Conservation (phyloP, 2,113 vertebrate species). For the Forbesichthys agassizii region DNA sequence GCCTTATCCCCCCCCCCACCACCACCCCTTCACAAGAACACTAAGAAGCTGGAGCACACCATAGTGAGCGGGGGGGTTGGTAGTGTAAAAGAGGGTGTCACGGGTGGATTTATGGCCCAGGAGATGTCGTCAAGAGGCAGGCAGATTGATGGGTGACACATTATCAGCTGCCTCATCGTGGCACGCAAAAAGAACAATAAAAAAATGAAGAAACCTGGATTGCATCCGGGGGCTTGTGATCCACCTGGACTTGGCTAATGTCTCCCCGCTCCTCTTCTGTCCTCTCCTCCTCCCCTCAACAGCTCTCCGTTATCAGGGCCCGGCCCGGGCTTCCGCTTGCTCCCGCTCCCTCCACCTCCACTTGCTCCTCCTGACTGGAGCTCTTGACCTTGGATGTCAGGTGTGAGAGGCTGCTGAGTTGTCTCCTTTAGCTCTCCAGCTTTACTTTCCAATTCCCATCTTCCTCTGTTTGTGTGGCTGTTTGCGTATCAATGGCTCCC, state of each 20-base stretch:
- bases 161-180: slow-evolving; percentile 74
- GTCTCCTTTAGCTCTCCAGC: slow-evolving; percentile 46
- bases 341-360: slow-evolving; percentile 50
- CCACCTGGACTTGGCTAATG: slow-evolving; percentile 70
- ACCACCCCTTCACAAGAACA: slow-evolving; percentile 33
- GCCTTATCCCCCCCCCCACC: slow-evolving; percentile 48
- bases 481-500: no score
- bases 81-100: slow-evolving; percentile 43
- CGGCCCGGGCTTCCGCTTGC: slow-evolving; percentile 50
- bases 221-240: slow-evolving; percentile 79
- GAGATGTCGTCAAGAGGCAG: slow-evolving; percentile 58
- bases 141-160: slow-evolving; percentile 69
- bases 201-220: slow-evolving; percentile 48
- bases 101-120: slow-evolving; percentile 63
- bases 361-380: slow-evolving; percentile 34
- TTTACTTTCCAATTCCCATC: slow-evolving; percentile 20
- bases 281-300: slow-evolving; percentile 60
- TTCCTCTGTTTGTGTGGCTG: neutral
- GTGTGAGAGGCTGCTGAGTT: slow-evolving; percentile 37
- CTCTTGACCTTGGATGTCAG: slow-evolving; percentile 50
- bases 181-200: slow-evolving; percentile 61
- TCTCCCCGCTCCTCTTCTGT: slow-evolving; percentile 64
- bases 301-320: slow-evolving; percentile 67
- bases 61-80: slow-evolving; percentile 25
- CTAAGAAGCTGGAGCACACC: slow-evolving; percentile 39